Base-by-base conservation (phyloP, 2,113 vertebrate species). In the Craseonycteris thonglongyai region DNA sequence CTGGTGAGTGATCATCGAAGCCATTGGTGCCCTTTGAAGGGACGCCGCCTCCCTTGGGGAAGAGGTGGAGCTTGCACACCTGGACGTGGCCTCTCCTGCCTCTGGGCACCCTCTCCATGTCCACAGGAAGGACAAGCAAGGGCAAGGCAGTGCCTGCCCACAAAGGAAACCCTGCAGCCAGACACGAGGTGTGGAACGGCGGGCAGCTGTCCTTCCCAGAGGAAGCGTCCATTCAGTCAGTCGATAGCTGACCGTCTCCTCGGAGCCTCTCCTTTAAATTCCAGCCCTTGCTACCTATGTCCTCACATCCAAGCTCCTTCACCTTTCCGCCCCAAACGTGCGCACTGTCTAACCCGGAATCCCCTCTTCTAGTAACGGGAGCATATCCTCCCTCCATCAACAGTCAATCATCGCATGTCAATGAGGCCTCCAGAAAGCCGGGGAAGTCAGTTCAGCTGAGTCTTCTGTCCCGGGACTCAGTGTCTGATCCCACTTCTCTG, bases 1-100 rank as follows among this genome's bases (percentile, higher is more conserved):
- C 95, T 76, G 92, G 96, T 97, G 28, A 96, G 95, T 97, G 65
- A 69, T n/a, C 80, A 33, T 33, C 2, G 35, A 76, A 28, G 13
- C 47, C 15, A 24, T 40, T 40, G 9, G 63, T 84, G 12, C 21
- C 33, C 65, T 68, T 24, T 49, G 11, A 71, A 61, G 13, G 51
- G 47, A 65, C 0, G 33, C 56, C 40, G 19, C 3, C 47, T 83
- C 3, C 40, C 6, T 42, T 24, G 14, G 16, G 24, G 33, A 13
- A 42, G 30, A 42, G 21, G 40, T 18, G 3, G 5, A 85, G 28
- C 9, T 59, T 84, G 3, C 6, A 8, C 14, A 19, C 30, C 59
- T 54, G 26, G 30, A 14, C 16, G 26, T 22, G 12, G 45, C 45
- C 28, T 69, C 3, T 21, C 28, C n/a, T 22, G 16, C 7, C n/a